A percentile compares a stretch with the other conserved stretches of the same genome.
Conservation (phyloP, 2,113 vertebrate species). For the Petrocephalus microphthalmus region DNA sequence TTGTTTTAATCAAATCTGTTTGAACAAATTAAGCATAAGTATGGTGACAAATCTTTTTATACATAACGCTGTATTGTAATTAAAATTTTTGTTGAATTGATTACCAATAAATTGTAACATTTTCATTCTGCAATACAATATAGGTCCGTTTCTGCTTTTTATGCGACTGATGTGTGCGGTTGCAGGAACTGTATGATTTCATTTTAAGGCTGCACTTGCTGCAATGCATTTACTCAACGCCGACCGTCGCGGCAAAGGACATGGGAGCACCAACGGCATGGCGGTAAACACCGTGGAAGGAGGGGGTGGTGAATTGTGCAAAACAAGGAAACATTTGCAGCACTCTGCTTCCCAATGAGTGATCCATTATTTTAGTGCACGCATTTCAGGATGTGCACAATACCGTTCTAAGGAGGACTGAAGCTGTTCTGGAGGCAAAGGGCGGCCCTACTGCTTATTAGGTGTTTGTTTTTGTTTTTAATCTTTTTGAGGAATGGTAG, state of each 20-base stretch:
- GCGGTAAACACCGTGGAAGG: neutral
- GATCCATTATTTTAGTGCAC: neutral
- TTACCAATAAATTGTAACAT: neutral
- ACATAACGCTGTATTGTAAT: neutral
- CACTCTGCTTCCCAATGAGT: neutral
- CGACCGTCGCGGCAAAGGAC: neutral
- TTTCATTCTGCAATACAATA: neutral
- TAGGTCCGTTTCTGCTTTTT: neutral
- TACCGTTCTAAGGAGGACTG: neutral
- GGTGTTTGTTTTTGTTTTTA: neutral
- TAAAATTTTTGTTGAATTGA: neutral
- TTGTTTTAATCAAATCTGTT: neutral
- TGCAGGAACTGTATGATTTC: neutral
- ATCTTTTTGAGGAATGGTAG: neutral
- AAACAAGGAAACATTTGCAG: neutral
- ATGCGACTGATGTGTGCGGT: neutral
- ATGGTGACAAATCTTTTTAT: constrained; percentile 1
- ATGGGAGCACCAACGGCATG: neutral
- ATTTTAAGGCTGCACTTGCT: neutral
- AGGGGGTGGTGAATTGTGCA: neutral
- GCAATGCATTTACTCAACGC: neutral
- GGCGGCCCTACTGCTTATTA: neutral
- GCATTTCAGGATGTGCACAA: neutral
- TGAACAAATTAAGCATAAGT: constrained; percentile 2
- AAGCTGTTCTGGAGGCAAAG: neutral